phyloP scores from a whole-genome alignment of 2,797 vertebrate species.

The Onychomys torridus region DNA sequence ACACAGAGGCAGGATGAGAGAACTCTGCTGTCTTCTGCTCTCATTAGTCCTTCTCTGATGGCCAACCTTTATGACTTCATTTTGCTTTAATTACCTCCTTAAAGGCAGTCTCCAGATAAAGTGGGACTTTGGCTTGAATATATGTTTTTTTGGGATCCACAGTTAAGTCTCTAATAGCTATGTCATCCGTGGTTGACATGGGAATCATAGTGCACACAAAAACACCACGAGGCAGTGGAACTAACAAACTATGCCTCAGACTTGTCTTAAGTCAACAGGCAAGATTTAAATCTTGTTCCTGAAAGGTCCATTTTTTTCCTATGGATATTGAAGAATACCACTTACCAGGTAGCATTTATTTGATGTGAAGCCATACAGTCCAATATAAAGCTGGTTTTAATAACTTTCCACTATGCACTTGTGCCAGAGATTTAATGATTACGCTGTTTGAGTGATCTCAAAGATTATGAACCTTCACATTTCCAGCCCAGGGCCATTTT shows the following conservation, averaged over 20 bases:
- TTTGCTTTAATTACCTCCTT: background rate
- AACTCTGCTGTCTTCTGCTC: background rate
- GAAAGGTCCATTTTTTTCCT: background rate
- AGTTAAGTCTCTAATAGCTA: background rate
- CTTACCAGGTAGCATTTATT: slow-evolving; percentile 44
- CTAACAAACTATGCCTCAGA: background rate
- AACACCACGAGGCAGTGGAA: background rate
- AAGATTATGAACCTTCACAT: background rate
- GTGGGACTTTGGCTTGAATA: background rate
- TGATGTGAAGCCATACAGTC: slow-evolving; percentile 3
- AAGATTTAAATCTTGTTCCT: slow-evolving; percentile 17
- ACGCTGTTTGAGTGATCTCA: background rate
- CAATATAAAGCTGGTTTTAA: slow-evolving; percentile 41
- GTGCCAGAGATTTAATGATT: slow-evolving; percentile 26
- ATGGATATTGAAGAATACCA: background rate
- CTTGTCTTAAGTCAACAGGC: background rate
- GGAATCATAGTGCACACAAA: background rate
- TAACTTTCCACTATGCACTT: slow-evolving; percentile 26
- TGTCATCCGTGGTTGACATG: background rate
- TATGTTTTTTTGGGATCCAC: background rate
- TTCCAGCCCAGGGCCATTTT: slow-evolving; percentile 46
- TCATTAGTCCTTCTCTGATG: background rate
- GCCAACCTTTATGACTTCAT: background rate
- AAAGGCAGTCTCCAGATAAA: background rate
- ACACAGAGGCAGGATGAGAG: background rate